These are phyloP conservation scores for Pyrocephalus nanus DNA, from an alignment of 2,797 vertebrate species.

Conservation along the genomic window DNA sequence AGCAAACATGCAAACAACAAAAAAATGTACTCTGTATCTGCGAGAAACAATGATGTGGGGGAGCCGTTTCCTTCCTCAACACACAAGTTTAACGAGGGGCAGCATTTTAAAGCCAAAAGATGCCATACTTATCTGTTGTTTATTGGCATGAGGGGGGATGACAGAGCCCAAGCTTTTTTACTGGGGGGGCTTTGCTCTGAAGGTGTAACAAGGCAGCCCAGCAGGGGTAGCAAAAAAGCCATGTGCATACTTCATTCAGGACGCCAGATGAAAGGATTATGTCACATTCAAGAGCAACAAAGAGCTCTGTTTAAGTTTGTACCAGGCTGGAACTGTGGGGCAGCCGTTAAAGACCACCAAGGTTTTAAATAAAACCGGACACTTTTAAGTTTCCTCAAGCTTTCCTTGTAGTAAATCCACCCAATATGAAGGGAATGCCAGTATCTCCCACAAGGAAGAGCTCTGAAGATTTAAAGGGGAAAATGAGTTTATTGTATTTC, in stretches of 20 bases:
- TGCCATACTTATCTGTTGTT: slow-evolving; percentile 59
- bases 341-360: slow-evolving; percentile 70
- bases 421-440: slow-evolving; percentile 37
- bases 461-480: neutral
- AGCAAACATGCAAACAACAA: slow-evolving; percentile 71
- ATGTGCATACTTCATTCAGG: slow-evolving; percentile 70
- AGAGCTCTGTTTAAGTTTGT: slow-evolving; percentile 73
- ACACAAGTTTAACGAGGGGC: slow-evolving; percentile 51
- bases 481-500: neutral
- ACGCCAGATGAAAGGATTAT: slow-evolving; percentile 72
- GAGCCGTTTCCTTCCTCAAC: slow-evolving; percentile 55
- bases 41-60: slow-evolving; percentile 48
- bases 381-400: slow-evolving; percentile 60
- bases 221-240: slow-evolving; percentile 66
- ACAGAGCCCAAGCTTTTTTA: slow-evolving; percentile 45
- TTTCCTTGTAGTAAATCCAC: slow-evolving; percentile 40
- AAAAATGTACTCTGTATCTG: slow-evolving; percentile 56
- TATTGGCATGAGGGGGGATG: slow-evolving; percentile 58
- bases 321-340: slow-evolving; percentile 60
- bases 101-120: slow-evolving; percentile 61
- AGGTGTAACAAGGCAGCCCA: slow-evolving; percentile 71
- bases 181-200: slow-evolving; percentile 56
- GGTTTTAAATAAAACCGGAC: slow-evolving; percentile 66
- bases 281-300: slow-evolving; percentile 74
- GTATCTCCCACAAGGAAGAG: slow-evolving; percentile 25